Conservation (phyloP, 2,113 vertebrate genomes). For the Dipodomys spectabilis region DNA sequence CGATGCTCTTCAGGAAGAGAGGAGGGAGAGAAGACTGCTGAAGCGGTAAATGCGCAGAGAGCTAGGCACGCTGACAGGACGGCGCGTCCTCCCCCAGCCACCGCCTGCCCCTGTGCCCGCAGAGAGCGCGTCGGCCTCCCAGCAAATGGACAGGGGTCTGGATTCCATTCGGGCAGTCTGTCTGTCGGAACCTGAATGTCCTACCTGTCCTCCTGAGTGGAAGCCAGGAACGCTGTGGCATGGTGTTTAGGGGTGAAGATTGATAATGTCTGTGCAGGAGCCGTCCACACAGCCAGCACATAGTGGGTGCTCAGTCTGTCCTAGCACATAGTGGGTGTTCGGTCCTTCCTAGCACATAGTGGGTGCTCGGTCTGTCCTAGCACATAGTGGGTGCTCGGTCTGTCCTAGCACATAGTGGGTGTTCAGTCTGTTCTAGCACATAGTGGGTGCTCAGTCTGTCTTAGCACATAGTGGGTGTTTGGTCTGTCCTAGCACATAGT, state of each 20-base stretch:
- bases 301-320: background rate
- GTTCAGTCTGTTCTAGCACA: too few species aligned
- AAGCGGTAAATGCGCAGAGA: background rate
- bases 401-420: too few species aligned
- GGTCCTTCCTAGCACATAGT: too few species aligned
- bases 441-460: too few species aligned
- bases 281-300: background rate
- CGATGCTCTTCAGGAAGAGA: background rate
- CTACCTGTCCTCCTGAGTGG: background rate
- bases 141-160: background rate
- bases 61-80: too few species aligned
- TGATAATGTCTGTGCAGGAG: fast-evolving
- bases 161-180: background rate
- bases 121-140: too few species aligned
- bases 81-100: fast-evolving
- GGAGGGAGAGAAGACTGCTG: background rate
- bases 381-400: too few species aligned
- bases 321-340: too few species aligned
- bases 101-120: background rate
- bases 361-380: too few species aligned
- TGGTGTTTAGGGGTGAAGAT: background rate
- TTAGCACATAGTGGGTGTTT: too few species aligned
- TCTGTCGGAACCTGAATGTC: background rate
- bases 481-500: too few species aligned
- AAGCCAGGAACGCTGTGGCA: too few species aligned